Percentiles rank a stretch among this genome's conserved stretches.
Conservation (phyloP, 1,140 invertebrate species). For the Eriosoma lanigerum region DNA sequence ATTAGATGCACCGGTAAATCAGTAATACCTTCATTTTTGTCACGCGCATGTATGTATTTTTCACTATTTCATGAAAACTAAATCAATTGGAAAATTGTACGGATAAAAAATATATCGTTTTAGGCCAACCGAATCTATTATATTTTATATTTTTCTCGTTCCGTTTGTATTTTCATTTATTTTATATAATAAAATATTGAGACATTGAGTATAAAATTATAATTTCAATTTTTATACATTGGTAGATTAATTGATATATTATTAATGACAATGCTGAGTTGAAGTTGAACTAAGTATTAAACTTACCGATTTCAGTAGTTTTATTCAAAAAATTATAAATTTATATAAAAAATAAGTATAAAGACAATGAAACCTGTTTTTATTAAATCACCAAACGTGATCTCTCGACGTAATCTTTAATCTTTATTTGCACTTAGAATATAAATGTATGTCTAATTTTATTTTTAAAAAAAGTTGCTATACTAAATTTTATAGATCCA, state of each 20-base stretch:
- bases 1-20: conserved; percentile 26
- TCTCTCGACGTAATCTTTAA: neutral
- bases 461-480: no score
- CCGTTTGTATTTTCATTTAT: no score
- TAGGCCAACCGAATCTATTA: no score
- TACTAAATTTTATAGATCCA: no score
- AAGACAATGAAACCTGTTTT: neutral
- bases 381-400: neutral
- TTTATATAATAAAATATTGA: no score
- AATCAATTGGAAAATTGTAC: conserved; percentile 22
- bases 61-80: neutral
- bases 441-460: neutral
- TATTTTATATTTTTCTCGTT: no score
- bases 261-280: no score
- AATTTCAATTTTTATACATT: no score
- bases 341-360: neutral
- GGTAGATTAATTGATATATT: no score
- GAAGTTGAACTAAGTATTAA: no score
- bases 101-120: neutral
- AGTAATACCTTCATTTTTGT: conserved; percentile 38
- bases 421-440: neutral
- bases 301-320: no score
- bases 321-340: neutral
- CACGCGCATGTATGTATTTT: neutral
- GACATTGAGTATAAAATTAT: no score